Evolutionary conservation across 2,888 invertebrate genomes (phyloP).

Genomic region (Yponomeuta cagnagella): DNA sequence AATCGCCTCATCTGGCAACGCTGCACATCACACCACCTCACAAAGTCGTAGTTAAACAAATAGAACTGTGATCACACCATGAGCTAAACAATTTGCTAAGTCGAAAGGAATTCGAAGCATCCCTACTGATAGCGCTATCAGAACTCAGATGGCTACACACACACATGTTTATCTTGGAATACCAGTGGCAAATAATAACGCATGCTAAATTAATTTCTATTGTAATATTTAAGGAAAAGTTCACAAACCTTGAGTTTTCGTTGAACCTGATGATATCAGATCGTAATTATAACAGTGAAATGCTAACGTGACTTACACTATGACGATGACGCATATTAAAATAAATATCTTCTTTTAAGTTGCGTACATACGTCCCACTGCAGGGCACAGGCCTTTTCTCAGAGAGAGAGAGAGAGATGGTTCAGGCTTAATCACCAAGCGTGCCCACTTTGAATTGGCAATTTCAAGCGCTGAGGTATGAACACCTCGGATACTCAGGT

Average conservation of each 20-base stretch:
- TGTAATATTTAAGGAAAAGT: neutral
- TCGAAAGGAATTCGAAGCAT: neutral
- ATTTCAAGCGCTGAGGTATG: too few relatives aligned
- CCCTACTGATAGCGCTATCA: neutral
- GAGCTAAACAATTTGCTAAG: neutral
- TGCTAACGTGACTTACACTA: too few relatives aligned
- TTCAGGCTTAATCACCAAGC: too few relatives aligned
- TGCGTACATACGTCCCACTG: too few relatives aligned
- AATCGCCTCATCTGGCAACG: too few relatives aligned
- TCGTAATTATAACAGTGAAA: neutral
- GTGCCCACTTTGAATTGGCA: too few relatives aligned
- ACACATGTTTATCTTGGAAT: neutral
- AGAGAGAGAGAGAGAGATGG: too few relatives aligned
- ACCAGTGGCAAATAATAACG: neutral
- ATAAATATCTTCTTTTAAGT: too few relatives aligned
- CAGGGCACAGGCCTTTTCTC: too few relatives aligned
- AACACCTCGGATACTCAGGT: too few relatives aligned
- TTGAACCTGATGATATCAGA: neutral
- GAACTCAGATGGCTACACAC: neutral
- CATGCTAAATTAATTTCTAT: neutral
- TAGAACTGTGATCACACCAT: neutral
- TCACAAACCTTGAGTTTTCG: neutral
- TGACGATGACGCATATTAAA: too few relatives aligned
- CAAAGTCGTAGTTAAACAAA: neutral
- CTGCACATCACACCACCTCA: neutral